Evolutionary conservation across 2,113 vertebrate species (phyloP).

Genomic region (Hymenochirus boettgeri): DNA sequence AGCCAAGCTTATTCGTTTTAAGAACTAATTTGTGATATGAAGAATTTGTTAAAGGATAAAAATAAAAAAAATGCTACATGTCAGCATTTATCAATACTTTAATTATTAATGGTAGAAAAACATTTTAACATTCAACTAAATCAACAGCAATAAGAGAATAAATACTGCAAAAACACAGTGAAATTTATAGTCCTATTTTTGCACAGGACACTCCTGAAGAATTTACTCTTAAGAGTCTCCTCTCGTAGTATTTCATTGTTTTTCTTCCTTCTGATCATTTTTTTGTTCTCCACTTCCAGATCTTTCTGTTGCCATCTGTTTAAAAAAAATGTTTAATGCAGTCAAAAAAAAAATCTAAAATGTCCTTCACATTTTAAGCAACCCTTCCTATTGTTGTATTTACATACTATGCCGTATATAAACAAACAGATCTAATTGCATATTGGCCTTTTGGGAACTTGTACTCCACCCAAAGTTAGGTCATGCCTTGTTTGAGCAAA

Average conservation of each 20-base stretch:
- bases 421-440: too few species aligned
- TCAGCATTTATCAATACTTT: too few species aligned
- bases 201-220: conserved; percentile 60
- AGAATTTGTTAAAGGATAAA: too few species aligned
- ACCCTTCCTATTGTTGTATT: too few species aligned
- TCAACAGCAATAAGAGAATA: conserved; percentile 57
- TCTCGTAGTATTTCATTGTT: conserved; percentile 71
- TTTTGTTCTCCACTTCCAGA: conserved; percentile 73
- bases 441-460: too few species aligned
- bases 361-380: too few species aligned
- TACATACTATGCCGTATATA: too few species aligned
- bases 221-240: conserved; percentile 63
- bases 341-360: neutral
- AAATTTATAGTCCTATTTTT: conserved; percentile 68
- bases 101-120: neutral
- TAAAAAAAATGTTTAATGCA: conserved; percentile 33
- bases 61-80: too few species aligned
- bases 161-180: conserved; percentile 95
- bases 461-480: too few species aligned
- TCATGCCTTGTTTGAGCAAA: too few species aligned
- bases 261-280: conserved; percentile 87
- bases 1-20: too few species aligned
- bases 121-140: neutral
- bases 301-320: conserved; percentile 92
- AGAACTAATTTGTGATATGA: too few species aligned